These are phyloP conservation scores for Agrilus biguttatus DNA, from an alignment of 2,888 invertebrate genomes.

Conservation along the genomic window DNA sequence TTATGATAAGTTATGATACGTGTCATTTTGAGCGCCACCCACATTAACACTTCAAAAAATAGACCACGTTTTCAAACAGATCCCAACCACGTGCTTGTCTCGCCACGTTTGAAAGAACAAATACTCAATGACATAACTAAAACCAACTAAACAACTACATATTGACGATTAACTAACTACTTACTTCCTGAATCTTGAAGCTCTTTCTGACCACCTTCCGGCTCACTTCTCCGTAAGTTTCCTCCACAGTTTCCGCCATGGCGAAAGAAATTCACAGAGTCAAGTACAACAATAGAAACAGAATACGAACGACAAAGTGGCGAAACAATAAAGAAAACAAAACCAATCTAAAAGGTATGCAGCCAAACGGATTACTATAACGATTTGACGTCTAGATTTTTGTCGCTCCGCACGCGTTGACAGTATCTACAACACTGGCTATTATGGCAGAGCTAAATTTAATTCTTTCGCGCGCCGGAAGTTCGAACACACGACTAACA, in stretches of 20 bases:
- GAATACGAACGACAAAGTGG: conserved; percentile 7
- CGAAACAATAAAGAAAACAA: too few species aligned
- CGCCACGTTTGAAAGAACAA: too few species aligned
- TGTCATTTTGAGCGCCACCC: too few species aligned
- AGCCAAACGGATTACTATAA: neutral
- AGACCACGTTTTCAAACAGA: too few species aligned
- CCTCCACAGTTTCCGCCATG: conserved; percentile 57
- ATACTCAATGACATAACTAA: too few species aligned
- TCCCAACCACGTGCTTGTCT: too few species aligned
- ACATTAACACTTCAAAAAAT: too few species aligned
- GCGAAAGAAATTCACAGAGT: neutral
- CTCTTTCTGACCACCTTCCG: conserved; percentile 55
- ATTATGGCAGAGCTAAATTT: conserved; percentile 16
- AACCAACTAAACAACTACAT: too few species aligned
- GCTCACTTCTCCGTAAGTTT: conserved; percentile 52
- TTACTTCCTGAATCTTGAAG: conserved; percentile 61
- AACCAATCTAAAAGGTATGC: too few species aligned
- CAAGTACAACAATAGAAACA: conserved; percentile 10
- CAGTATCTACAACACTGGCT: conserved; percentile 25
- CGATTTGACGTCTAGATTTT: conserved; percentile 6
- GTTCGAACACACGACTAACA: conserved; percentile 3
- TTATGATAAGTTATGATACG: too few species aligned
- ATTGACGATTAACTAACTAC: conserved; percentile 16
- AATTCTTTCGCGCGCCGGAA: conserved; percentile 11
- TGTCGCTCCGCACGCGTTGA: conserved; percentile 20